These are phyloP conservation scores for Pseudomyrmex gracilis DNA, from an alignment of 1,140 invertebrate genomes.

Conservation along the genomic window DNA sequence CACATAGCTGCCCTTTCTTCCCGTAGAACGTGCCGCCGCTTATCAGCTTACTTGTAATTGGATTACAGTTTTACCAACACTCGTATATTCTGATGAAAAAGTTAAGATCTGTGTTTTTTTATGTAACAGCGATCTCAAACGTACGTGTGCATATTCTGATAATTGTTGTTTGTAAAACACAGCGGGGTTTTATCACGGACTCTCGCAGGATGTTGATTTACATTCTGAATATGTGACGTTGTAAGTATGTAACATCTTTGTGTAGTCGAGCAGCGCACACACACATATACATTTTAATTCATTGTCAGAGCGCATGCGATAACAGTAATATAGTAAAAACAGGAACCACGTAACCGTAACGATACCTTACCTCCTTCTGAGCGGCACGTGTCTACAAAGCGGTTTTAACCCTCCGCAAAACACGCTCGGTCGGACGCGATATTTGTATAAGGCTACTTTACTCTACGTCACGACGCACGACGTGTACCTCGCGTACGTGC, in stretches of 20 bases:
- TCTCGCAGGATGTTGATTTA: background rate
- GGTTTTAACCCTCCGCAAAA: constrained; percentile 66
- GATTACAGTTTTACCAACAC: constrained; percentile 67
- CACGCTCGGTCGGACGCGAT: constrained; percentile 58
- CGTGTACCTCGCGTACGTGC: constrained; percentile 22
- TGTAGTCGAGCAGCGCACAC: background rate
- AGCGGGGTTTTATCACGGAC: background rate
- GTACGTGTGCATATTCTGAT: too few species aligned
- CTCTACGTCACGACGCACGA: constrained; percentile 57
- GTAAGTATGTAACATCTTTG: background rate
- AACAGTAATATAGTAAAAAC: constrained; percentile 42
- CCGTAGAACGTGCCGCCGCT: constrained; percentile 23
- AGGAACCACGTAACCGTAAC: constrained; percentile 21
- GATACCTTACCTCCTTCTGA: constrained; percentile 28
- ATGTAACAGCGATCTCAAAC: background rate
- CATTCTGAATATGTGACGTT: background rate
- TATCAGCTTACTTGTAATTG: constrained; percentile 69
- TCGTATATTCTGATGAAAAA: constrained; percentile 58
- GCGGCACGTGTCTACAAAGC: constrained; percentile 70
- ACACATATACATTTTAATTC: background rate
- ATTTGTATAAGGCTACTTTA: constrained; percentile 70
- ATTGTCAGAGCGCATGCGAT: constrained; percentile 37
- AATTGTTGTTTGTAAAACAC: too few species aligned
- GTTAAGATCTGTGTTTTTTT: background rate
- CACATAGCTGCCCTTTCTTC: constrained; percentile 41